phyloP scores from a whole-genome alignment of 2,113 vertebrate species.

The Pipra filicauda region DNA sequence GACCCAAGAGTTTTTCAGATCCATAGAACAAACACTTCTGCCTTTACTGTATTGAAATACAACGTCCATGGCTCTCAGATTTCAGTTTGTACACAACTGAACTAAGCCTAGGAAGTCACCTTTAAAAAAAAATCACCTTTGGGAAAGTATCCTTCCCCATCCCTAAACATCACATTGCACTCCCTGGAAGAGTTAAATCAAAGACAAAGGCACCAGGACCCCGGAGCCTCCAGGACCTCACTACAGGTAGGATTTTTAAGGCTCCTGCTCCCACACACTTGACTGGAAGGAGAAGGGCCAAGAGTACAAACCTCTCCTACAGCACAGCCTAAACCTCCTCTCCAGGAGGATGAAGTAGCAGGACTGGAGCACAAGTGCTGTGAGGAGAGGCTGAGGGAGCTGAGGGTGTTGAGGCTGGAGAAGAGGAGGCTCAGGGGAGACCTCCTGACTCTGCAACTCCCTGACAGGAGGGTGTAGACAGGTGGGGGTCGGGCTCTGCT shows the following conservation, averaged over 20 bases:
- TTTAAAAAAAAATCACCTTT: neutral
- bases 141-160: neutral
- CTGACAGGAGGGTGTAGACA: too few species aligned
- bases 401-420: too few species aligned
- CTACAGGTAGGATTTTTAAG: neutral
- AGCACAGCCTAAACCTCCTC: neutral
- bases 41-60: neutral
- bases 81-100: neutral
- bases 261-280: neutral
- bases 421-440: too few species aligned
- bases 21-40: neutral
- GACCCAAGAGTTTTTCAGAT: neutral
- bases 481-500: too few species aligned
- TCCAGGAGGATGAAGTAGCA: neutral
- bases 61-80: neutral
- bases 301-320: neutral
- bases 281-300: neutral
- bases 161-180: neutral
- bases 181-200: neutral
- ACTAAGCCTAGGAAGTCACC: neutral
- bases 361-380: too few species aligned
- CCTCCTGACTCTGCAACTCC: too few species aligned
- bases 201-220: neutral
- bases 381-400: too few species aligned
- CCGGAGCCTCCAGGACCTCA: neutral